Conservation (phyloP, 2,888 invertebrate species). For the Hymenopus coronatus region DNA sequence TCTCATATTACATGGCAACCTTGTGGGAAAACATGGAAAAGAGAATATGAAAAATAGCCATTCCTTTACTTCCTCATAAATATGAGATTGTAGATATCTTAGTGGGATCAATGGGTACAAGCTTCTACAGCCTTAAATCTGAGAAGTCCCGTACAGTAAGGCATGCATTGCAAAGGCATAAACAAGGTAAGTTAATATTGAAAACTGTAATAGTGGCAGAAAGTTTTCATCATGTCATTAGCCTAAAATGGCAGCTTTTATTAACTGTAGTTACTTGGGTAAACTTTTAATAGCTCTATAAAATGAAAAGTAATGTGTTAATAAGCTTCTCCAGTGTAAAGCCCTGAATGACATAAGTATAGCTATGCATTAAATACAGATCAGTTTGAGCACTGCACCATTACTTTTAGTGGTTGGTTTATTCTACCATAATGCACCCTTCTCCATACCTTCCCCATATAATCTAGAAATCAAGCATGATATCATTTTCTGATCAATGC, state of each 20-base stretch:
- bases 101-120: no score
- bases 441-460: background rate
- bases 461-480: background rate
- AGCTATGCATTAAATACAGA: background rate
- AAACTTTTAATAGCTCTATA: background rate
- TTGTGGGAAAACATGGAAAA: no score
- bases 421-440: background rate
- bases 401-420: background rate
- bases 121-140: no score
- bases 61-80: no score
- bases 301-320: background rate
- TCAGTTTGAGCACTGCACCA: slow-evolving; percentile 13
- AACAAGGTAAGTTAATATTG: no score
- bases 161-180: no score
- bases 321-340: background rate
- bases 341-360: background rate
- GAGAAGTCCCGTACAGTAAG: no score
- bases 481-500: background rate
- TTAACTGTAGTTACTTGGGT: background rate
- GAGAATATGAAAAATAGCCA: no score
- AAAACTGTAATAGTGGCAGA: background rate
- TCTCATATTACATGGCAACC: no score
- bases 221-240: background rate
- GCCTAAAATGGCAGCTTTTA: background rate
- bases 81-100: no score